Evolutionary conservation across 2,888 invertebrate species (phyloP).

Genomic region (Rotaria socialis): DNA sequence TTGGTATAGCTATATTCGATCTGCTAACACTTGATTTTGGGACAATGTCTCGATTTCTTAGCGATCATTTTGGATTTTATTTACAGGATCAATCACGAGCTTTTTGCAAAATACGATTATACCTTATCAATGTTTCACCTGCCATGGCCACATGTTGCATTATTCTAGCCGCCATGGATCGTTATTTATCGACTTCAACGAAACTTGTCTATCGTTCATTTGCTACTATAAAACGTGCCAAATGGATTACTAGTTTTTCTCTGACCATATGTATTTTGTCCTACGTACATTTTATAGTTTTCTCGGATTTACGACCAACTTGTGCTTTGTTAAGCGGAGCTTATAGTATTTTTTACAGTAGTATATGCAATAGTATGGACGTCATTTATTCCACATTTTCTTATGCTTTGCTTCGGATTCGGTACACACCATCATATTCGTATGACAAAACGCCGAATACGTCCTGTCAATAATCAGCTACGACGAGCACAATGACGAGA

Average conservation of each 20-base stretch:
- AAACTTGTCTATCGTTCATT: background rate
- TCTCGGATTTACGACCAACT: background rate
- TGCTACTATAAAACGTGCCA: background rate
- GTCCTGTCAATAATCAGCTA: background rate
- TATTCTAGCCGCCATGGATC: background rate
- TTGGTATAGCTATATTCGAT: background rate
- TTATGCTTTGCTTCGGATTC: background rate
- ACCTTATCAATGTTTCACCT: background rate
- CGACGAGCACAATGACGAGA: no score
- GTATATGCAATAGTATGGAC: background rate
- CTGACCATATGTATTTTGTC: background rate
- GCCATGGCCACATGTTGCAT: background rate
- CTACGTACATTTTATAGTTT: background rate
- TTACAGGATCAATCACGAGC: background rate
- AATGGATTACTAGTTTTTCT: background rate
- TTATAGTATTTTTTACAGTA: background rate
- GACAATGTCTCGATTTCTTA: background rate
- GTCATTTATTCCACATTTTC: background rate
- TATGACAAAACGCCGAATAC: background rate
- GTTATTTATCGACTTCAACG: background rate
- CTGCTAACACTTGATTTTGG: background rate
- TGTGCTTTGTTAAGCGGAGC: background rate
- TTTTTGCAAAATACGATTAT: background rate
- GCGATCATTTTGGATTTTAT: background rate
- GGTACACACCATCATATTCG: background rate